A percentile compares a stretch with the other conserved stretches of the same genome.
Evolutionary conservation across 2,113 vertebrate species (phyloP).

Genomic region (Felis chaus): DNA sequence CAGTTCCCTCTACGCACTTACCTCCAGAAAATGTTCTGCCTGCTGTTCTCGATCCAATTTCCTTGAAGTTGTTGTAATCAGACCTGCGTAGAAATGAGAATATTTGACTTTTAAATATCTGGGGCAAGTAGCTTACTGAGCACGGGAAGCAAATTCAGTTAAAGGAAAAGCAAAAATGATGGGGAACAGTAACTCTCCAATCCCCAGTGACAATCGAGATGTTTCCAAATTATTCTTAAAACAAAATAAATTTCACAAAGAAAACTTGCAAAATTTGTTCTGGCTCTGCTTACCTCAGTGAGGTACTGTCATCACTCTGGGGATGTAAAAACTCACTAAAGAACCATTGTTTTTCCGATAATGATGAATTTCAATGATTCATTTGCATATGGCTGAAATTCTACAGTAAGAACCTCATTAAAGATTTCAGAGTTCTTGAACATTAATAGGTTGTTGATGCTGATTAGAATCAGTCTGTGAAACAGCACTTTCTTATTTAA

Average conservation of each 20-base stretch:
- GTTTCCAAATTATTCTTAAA: conserved; percentile 53
- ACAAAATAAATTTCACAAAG: conserved; percentile 55
- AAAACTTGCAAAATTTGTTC: conserved; percentile 56
- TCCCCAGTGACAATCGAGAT: conserved; percentile 43
- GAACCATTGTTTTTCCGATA: conserved; percentile 70
- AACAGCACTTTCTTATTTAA: conserved; percentile 61
- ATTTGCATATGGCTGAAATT: conserved; percentile 80
- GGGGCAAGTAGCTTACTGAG: not conserved
- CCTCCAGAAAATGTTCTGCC: conserved; percentile 96
- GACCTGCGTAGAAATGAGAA: conserved; percentile 87
- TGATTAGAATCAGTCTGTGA: conserved; percentile 78
- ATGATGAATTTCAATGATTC: conserved; percentile 76
- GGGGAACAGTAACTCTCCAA: not conserved
- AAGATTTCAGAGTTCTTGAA: conserved; percentile 80
- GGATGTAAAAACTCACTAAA: conserved; percentile 52
- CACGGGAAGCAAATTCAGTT: conserved; percentile 59
- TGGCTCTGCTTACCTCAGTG: conserved; percentile 5
- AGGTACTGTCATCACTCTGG: conserved; percentile 45
- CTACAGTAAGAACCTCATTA: conserved; percentile 67
- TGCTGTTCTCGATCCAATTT: conserved; percentile 98
- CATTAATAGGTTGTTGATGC: conserved; percentile 76
- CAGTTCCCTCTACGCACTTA: conserved; percentile 77
- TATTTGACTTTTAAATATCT: conserved; percentile 77
- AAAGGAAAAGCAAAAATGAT: conserved; percentile 34
- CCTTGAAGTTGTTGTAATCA: conserved; percentile 95